Evolutionary conservation across 2,888 invertebrate genomes (phyloP).

Genomic region (Linyphia triangularis): DNA sequence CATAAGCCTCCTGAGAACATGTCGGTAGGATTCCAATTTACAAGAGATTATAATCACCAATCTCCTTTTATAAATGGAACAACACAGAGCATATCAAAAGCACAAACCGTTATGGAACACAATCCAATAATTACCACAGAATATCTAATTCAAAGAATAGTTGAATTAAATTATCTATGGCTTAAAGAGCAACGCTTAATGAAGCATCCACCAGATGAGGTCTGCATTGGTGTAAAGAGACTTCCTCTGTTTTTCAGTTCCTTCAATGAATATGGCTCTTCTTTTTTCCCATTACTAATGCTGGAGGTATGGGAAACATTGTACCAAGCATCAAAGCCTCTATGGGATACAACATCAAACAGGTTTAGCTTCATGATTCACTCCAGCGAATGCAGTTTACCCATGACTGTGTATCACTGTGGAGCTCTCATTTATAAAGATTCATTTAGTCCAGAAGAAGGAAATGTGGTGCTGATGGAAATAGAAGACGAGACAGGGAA

Average conservation of each 20-base stretch:
- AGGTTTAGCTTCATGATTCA: not conserved
- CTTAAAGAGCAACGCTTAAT: not conserved
- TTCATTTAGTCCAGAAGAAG: not conserved
- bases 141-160: not conserved
- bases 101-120: not conserved
- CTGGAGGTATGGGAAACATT: not conserved
- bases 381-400: not conserved
- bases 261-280: not conserved
- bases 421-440: not conserved
- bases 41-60: not conserved
- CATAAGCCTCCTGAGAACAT: no score
- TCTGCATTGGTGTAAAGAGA: not conserved
- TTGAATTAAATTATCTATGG: not conserved
- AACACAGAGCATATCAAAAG: not conserved
- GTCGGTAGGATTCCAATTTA: no score
- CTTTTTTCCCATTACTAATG: not conserved
- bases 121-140: not conserved
- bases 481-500: not conserved
- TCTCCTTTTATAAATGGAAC: no score
- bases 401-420: not conserved
- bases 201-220: not conserved
- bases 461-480: not conserved
- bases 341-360: not conserved
- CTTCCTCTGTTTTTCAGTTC: not conserved
- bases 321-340: not conserved